Evolutionary conservation across 2,113 vertebrate species (phyloP).

Genomic region (Chrysochloris asiatica): DNA sequence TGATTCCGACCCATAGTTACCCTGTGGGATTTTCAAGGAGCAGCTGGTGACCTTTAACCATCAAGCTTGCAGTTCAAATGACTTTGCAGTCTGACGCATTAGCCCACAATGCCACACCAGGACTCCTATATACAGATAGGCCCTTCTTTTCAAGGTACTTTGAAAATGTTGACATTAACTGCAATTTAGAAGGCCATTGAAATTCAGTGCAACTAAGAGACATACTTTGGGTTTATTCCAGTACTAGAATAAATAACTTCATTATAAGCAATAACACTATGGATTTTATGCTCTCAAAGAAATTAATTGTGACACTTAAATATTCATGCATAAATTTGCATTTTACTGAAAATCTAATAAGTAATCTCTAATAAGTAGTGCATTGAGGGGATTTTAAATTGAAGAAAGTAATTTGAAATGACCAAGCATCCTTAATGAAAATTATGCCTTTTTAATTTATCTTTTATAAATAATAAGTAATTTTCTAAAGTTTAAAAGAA

Average conservation of each 20-base stretch:
- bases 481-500: constrained; percentile 58
- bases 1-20: too few relatives aligned
- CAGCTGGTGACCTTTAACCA: too few relatives aligned
- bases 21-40: too few relatives aligned
- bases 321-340: constrained; percentile 59
- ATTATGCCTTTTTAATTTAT: constrained; percentile 52
- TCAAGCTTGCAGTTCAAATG: too few relatives aligned
- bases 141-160: constrained; percentile 15
- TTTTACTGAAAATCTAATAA: constrained; percentile 53
- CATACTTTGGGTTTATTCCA: constrained; percentile 42
- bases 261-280: constrained; percentile 17
- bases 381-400: constrained; percentile 62
- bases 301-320: constrained; percentile 57
- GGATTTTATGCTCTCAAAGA: neutral
- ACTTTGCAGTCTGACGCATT: too few relatives aligned
- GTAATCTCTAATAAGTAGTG: constrained; percentile 53
- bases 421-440: constrained; percentile 57
- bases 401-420: constrained; percentile 63
- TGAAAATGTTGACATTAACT: constrained; percentile 44
- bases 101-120: too few relatives aligned
- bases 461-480: constrained; percentile 50
- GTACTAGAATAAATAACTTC: constrained; percentile 25
- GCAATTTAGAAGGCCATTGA: constrained; percentile 40
- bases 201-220: constrained; percentile 50
- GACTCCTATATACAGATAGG: constrained; percentile 29